Conservation (phyloP, 2,113 vertebrate genomes). For the Megaceryle torquata region DNA sequence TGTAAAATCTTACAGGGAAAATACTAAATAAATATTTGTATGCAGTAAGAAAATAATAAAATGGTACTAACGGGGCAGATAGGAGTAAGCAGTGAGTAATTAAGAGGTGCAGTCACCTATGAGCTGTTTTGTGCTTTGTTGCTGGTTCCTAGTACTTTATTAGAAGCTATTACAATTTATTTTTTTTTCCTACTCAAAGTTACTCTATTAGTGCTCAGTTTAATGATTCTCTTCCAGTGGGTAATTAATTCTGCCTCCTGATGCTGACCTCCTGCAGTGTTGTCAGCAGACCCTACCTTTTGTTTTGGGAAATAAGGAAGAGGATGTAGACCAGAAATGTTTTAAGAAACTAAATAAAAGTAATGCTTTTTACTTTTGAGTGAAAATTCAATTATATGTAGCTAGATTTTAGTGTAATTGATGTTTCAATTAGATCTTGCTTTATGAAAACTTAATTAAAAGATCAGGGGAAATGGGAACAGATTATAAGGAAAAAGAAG, state of each 20-base stretch:
- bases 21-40: background rate
- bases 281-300: background rate
- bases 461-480: background rate
- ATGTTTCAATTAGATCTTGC: conserved; percentile 10
- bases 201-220: background rate
- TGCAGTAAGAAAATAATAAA: background rate
- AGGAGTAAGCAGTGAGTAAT: background rate
- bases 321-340: background rate
- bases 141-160: background rate
- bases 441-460: conserved; percentile 35
- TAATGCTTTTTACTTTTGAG: background rate
- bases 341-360: background rate
- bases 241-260: conserved; percentile 1
- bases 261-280: background rate
- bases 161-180: background rate
- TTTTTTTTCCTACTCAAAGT: background rate
- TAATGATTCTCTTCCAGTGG: background rate
- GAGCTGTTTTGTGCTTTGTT: background rate
- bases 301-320: background rate
- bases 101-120: background rate
- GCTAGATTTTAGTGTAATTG: background rate
- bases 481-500: background rate
- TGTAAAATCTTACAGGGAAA: background rate
- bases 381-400: background rate
- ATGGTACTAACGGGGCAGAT: background rate